Conservation (phyloP, 2,797 vertebrate genomes). For the Sitta carolinensis region DNA sequence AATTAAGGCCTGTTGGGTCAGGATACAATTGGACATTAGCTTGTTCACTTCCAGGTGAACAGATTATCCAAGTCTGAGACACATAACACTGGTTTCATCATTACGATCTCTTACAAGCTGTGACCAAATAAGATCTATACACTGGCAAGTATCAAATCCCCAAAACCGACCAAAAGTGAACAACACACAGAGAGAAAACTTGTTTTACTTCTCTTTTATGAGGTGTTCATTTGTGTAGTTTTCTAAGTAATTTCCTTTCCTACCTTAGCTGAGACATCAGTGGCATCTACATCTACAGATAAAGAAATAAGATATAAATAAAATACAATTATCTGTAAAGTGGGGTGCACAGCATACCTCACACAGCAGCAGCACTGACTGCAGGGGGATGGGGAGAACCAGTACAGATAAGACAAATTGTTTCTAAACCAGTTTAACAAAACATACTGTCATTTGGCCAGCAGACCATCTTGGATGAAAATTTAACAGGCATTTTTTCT, state of each 20-base stretch:
- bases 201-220: neutral
- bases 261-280: neutral
- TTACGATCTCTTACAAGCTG: neutral
- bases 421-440: neutral
- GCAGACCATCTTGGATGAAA: neutral
- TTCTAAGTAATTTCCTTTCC: neutral
- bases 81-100: rapidly evolving
- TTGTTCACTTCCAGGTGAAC: neutral
- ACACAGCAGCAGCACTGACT: neutral
- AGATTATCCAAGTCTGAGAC: neutral
- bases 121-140: neutral
- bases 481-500: neutral
- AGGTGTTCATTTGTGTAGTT: neutral
- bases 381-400: neutral
- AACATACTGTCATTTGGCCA: neutral
- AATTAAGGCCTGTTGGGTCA: neutral
- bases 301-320: neutral
- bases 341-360: neutral
- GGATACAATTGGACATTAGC: neutral
- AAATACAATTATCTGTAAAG: neutral
- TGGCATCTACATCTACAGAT: neutral
- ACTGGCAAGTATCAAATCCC: neutral
- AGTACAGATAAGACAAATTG: neutral
- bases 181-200: neutral
- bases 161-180: neutral